Evolutionary conservation across 2,888 invertebrate species (phyloP).

Genomic region (Eupeodes latifasciatus): DNA sequence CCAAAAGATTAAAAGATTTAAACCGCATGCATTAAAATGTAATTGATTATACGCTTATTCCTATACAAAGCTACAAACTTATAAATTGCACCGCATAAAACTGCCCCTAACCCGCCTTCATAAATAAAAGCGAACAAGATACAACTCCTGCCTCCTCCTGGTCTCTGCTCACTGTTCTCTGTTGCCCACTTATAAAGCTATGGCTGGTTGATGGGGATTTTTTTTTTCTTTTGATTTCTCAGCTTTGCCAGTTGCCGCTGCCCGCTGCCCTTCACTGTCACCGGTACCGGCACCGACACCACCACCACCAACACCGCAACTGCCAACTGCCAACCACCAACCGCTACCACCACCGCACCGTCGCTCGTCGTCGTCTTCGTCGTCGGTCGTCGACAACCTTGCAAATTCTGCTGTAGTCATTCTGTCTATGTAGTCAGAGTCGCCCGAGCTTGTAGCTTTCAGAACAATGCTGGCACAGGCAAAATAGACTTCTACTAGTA

Average conservation of each 20-base stretch:
- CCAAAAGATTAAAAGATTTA: constrained; percentile 61
- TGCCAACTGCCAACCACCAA: neutral
- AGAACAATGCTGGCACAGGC: constrained; percentile 51
- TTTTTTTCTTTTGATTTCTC: constrained; percentile 15
- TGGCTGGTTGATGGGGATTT: constrained; percentile 10
- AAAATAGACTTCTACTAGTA: constrained; percentile 47
- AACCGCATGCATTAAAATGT: constrained; percentile 65
- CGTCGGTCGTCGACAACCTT: constrained; percentile 47
- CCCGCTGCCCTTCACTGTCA: neutral
- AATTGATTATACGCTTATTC: constrained; percentile 64
- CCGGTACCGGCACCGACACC: neutral
- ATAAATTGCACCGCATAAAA: constrained; percentile 64
- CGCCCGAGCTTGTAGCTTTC: constrained; percentile 50
- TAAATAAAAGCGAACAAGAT: constrained; percentile 42
- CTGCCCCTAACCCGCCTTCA: constrained; percentile 62
- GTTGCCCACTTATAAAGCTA: neutral
- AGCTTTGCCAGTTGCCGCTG: constrained; percentile 43
- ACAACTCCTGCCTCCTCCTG: constrained; percentile 17
- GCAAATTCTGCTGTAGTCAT: constrained; percentile 66
- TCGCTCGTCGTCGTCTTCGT: neutral
- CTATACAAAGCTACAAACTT: constrained; percentile 54
- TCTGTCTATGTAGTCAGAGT: constrained; percentile 73
- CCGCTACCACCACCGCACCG: neutral
- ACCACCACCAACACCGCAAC: neutral
- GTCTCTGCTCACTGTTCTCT: neutral